These are phyloP conservation scores for Hypercompe scribonia DNA, from an alignment of 2,888 invertebrate genomes.

Conservation along the genomic window DNA sequence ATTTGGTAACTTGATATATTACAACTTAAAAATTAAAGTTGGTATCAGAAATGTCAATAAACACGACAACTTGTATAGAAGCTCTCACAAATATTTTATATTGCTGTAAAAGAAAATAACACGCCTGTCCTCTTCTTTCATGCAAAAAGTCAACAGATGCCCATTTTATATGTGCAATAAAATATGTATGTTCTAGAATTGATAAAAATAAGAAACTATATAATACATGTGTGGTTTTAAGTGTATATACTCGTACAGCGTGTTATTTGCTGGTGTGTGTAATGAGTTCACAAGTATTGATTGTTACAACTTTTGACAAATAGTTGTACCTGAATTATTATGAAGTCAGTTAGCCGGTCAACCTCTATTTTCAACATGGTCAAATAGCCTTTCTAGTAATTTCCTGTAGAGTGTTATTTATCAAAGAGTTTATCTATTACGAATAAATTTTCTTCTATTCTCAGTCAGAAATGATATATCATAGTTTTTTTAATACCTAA, in stretches of 20 bases:
- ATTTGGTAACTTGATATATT: neutral
- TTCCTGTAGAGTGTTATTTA: neutral
- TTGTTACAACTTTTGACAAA: neutral
- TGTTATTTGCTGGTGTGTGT: no score
- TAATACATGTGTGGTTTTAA: no score
- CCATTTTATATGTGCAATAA: conserved; percentile 47
- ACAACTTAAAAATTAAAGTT: neutral
- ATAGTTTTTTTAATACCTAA: neutral
- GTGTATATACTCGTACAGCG: no score
- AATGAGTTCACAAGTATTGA: no score
- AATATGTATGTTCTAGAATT: conserved; percentile 38
- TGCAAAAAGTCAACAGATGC: conserved; percentile 36
- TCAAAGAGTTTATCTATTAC: no score
- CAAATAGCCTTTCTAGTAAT: neutral
- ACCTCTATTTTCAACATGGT: no score
- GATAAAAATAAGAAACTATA: conserved; percentile 1
- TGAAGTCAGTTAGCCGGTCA: no score
- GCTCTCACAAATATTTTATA: conserved; percentile 38
- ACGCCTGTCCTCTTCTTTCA: conserved; percentile 39
- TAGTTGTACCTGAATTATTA: no score
- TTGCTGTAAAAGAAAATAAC: conserved; percentile 43
- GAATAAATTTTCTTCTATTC: neutral
- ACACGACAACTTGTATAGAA: conserved; percentile 1
- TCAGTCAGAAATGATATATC: neutral
- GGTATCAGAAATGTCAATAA: neutral